Evolutionary conservation across 2,888 invertebrate species (phyloP).

Genomic region (Cynaeus angustus): DNA sequence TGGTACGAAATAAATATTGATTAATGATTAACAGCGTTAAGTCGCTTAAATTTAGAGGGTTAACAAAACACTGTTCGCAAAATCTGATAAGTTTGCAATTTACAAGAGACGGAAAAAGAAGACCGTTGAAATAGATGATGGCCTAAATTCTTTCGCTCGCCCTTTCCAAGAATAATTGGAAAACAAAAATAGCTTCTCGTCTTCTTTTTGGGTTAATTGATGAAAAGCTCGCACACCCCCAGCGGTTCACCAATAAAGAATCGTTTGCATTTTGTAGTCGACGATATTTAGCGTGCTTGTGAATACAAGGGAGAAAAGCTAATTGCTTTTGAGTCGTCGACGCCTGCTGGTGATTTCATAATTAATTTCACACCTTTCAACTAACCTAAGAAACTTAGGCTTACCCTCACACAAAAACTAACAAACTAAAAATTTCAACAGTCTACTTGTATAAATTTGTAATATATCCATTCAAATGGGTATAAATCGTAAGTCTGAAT

Average conservation of each 20-base stretch:
- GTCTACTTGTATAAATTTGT: too few species aligned
- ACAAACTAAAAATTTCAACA: neutral
- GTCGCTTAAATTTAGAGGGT: conserved; percentile 39
- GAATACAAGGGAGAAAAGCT: conserved; percentile 16
- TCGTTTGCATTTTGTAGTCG: conserved; percentile 29
- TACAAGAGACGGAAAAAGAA: conserved; percentile 31
- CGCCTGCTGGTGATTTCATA: conserved; percentile 36
- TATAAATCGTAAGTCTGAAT: too few species aligned
- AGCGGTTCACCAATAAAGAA: conserved; percentile 3
- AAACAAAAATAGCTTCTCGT: conserved; percentile 32
- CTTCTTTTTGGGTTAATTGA: conserved; percentile 25
- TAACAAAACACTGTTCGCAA: conserved; percentile 39
- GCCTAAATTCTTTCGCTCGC: neutral
- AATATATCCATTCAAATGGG: too few species aligned
- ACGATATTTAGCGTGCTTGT: conserved; percentile 17
- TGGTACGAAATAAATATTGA: conserved; percentile 46
- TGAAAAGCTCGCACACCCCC: conserved; percentile 14
- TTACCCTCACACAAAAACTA: neutral
- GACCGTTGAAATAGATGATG: conserved; percentile 7
- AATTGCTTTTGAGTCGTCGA: conserved; percentile 26
- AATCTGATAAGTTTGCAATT: conserved; percentile 44
- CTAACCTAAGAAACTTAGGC: neutral
- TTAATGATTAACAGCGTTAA: conserved; percentile 46
- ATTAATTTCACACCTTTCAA: conserved; percentile 37
- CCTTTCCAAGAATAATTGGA: conserved; percentile 26